A percentile compares a stretch with the other conserved stretches of the same genome.
Conservation (phyloP, 1,140 invertebrate genomes). For the Rhagoletis zephyria region DNA sequence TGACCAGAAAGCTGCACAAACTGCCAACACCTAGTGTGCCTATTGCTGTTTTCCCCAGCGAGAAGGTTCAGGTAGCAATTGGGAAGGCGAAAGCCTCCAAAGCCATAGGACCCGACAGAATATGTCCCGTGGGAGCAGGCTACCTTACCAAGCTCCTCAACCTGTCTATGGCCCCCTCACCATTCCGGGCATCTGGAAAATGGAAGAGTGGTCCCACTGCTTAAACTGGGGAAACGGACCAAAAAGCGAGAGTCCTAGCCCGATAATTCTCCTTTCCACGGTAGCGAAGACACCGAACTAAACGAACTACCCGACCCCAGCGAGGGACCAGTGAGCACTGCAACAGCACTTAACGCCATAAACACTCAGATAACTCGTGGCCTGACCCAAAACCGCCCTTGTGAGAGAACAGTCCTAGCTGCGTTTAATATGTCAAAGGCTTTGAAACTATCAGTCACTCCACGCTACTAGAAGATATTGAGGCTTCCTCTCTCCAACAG, state of each 20-base stretch:
- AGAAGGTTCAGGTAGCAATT: background rate
- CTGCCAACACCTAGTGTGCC: background rate
- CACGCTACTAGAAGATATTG: too few species aligned
- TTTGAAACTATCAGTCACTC: too few species aligned
- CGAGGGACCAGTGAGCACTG: background rate
- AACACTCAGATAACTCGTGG: background rate
- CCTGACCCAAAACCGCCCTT: too few species aligned
- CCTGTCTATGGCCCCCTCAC: too few species aligned
- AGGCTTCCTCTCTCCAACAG: too few species aligned
- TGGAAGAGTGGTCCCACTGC: too few species aligned
- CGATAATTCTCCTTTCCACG: background rate
- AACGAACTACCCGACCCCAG: background rate
- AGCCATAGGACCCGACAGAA: background rate
- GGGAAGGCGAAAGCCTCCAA: background rate
- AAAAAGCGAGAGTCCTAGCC: background rate
- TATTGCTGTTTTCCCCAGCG: background rate
- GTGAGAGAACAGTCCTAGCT: too few species aligned
- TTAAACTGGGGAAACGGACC: background rate
- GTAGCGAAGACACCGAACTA: background rate
- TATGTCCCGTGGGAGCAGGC: background rate
- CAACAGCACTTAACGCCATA: background rate
- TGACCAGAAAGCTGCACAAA: background rate
- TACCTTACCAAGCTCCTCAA: background rate
- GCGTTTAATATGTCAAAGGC: too few species aligned
- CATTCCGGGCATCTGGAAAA: too few species aligned